Percentiles rank a stretch among this genome's conserved stretches.
Evolutionary conservation across 2,797 vertebrate genomes (phyloP).

Genomic region (Manis crassicaudata): DNA sequence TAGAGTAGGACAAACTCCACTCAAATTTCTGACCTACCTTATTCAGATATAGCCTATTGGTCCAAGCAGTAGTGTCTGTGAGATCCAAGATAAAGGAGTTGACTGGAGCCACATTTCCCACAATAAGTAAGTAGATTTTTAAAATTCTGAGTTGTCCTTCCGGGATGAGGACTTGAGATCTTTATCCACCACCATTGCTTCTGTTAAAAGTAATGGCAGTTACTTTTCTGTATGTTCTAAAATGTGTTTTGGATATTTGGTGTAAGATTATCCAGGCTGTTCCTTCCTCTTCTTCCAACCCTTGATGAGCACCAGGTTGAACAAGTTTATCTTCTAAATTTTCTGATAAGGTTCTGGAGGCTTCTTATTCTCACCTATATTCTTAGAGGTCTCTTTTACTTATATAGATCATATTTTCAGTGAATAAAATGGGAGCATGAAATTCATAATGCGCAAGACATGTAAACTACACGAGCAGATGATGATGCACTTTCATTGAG

Average conservation of each 20-base stretch:
- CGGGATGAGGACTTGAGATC: no score
- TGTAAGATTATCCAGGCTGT: neutral
- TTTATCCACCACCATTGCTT: no score
- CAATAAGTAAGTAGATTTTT: no score
- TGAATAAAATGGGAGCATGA: neutral
- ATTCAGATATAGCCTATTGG: no score
- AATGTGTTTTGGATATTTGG: neutral
- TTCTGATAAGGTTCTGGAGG: neutral
- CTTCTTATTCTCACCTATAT: neutral
- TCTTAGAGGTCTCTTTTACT: neutral
- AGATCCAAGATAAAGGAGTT: no score
- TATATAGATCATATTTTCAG: neutral
- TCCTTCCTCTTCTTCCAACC: neutral
- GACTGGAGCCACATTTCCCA: no score
- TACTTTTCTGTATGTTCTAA: neutral
- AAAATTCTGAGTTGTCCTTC: no score
- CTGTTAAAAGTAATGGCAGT: neutral
- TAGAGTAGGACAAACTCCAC: no score
- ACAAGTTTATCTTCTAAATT: neutral
- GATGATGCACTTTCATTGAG: neutral
- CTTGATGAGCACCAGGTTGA: neutral
- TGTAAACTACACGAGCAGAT: neutral
- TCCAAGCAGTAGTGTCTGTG: no score
- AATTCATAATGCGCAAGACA: neutral
- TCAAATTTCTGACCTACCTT: no score